Evolutionary conservation across 2,113 vertebrate genomes (phyloP).

Genomic region (Oryzias curvinotus): DNA sequence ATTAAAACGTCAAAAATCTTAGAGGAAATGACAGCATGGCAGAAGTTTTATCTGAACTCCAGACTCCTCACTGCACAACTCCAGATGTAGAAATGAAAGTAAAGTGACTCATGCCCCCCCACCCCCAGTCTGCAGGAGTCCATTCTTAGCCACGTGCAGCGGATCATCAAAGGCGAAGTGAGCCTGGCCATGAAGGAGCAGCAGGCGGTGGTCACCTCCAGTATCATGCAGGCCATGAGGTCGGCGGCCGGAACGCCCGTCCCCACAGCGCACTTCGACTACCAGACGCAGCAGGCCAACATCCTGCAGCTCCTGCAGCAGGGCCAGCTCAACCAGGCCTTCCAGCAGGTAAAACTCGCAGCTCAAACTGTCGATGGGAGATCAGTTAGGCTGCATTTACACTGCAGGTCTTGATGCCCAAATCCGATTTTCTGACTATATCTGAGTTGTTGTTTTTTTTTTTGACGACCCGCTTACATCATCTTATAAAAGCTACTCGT

Average conservation of each 20-base stretch:
- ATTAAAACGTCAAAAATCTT: conserved; percentile 26
- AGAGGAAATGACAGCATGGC: background rate
- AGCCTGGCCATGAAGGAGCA: conserved; percentile 96
- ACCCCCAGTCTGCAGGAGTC: conserved; percentile 91
- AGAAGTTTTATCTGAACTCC: background rate
- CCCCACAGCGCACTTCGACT: conserved; percentile 90
- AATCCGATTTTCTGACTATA: too few species aligned
- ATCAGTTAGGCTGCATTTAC: too few species aligned
- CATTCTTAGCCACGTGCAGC: conserved; percentile 92
- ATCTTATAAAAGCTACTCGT: too few species aligned
- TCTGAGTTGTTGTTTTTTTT: too few species aligned
- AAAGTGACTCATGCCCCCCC: background rate
- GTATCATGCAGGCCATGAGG: conserved; percentile 99
- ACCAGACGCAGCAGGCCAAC: conserved; percentile 92
- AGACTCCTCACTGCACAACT: background rate
- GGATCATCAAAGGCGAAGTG: conserved; percentile 95
- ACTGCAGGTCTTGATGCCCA: too few species aligned
- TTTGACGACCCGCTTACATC: too few species aligned
- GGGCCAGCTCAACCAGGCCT: conserved; percentile 97
- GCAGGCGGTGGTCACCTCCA: conserved; percentile 91
- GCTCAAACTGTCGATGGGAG: too few species aligned
- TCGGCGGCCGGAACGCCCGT: conserved; percentile 92
- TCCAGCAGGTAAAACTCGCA: conserved; percentile 87
- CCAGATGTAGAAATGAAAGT: background rate
- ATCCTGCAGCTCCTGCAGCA: conserved; percentile 95